Conservation (phyloP, 37 sponge, comb jelly and placozoan genomes). For the Haliclona indistincta region DNA sequence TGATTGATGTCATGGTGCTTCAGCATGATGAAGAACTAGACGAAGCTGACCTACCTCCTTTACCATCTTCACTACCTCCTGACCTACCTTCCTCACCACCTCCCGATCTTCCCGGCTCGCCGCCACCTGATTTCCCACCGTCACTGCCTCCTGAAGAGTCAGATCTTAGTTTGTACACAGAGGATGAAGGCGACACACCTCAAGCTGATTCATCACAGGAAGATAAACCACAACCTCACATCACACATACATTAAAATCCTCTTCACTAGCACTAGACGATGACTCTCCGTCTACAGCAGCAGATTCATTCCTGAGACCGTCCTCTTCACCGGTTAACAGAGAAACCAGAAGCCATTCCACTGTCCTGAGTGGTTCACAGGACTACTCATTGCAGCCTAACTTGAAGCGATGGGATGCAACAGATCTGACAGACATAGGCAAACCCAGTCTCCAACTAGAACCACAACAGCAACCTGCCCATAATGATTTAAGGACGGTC, state of each 20-base stretch:
- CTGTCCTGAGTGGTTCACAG: no score
- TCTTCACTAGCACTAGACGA: neutral
- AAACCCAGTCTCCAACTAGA: no score
- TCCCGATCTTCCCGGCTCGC: slow-evolving; percentile 8
- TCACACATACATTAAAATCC: neutral
- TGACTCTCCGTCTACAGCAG: neutral
- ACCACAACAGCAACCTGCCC: no score
- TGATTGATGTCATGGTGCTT: slow-evolving; percentile 6
- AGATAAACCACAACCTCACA: neutral
- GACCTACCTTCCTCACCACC: slow-evolving; percentile 13
- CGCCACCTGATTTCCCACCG: neutral
- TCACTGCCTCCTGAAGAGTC: neutral
- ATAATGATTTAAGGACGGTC: no score
- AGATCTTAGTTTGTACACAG: no score
- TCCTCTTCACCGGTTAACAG: no score
- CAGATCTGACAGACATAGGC: no score
- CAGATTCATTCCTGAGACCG: no score
- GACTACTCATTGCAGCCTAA: no score
- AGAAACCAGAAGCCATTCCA: no score
- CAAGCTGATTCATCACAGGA: neutral
- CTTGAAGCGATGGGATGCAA: no score
- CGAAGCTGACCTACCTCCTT: slow-evolving; percentile 7
- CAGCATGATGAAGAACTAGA: neutral
- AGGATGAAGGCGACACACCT: no score
- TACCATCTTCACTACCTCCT: slow-evolving; percentile 12